Evolutionary conservation across 1,140 invertebrate genomes (phyloP).

Genomic region (Lasioglossum albipes): DNA sequence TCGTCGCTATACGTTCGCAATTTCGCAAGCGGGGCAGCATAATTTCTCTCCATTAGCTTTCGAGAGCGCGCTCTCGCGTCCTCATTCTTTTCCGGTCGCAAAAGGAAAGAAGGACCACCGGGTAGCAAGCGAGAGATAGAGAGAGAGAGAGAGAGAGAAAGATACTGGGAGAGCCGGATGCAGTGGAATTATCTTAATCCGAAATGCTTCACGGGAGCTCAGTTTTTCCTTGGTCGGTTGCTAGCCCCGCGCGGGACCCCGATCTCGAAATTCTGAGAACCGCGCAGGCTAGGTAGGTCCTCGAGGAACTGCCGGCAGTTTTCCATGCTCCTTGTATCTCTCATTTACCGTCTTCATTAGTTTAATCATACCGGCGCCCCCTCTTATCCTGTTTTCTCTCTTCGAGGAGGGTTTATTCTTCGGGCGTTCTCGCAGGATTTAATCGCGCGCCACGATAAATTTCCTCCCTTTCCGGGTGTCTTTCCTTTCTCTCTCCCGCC

Average conservation of each 20-base stretch:
- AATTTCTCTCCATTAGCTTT: no score
- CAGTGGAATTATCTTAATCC: conserved; percentile 31
- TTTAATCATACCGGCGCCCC: conserved; percentile 49
- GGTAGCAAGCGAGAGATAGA: no score
- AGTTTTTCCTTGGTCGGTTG: no score
- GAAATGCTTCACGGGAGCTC: conserved; percentile 4
- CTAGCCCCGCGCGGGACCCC: neutral
- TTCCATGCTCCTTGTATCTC: conserved; percentile 40
- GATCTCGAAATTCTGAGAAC: neutral
- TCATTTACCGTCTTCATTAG: conserved; percentile 55
- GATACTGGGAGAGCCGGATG: no score
- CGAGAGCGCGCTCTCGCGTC: no score
- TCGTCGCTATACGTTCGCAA: no score
- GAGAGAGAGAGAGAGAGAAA: no score
- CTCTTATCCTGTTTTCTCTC: conserved; percentile 11
- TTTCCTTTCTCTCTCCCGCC: neutral
- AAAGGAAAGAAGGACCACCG: no score
- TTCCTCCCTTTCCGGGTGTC: conserved; percentile 9
- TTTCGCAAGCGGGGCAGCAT: no score
- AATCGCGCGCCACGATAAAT: conserved; percentile 55
- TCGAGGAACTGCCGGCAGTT: conserved; percentile 29
- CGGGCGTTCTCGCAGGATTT: conserved; percentile 30
- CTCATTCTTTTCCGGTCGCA: no score
- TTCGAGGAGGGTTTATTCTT: conserved; percentile 45
- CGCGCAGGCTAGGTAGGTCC: neutral